phyloP scores from a whole-genome alignment of 1,140 invertebrate species.

The Chymomyza costata region DNA sequence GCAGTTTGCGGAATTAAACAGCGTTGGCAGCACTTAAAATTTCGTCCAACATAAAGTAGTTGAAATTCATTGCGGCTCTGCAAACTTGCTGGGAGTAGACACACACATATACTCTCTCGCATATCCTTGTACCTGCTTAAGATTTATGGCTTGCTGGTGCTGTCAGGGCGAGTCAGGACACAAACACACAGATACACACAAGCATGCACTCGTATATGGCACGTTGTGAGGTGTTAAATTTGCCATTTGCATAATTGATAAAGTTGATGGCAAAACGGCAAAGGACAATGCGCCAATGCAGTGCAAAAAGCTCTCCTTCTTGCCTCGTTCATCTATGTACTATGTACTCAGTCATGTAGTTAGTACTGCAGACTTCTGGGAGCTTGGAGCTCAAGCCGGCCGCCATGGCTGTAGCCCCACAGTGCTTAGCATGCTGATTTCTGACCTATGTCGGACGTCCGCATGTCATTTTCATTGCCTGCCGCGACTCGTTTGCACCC shows the following conservation, averaged over 20 bases:
- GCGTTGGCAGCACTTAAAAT: conserved; percentile 44
- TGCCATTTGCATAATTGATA: conserved; percentile 69
- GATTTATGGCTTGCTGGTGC: conserved; percentile 46
- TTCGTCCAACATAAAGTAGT: conserved; percentile 49
- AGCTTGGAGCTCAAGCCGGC: too few relatives aligned
- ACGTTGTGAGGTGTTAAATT: conserved; percentile 61
- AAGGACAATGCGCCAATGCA: neutral
- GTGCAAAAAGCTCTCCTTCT: too few relatives aligned
- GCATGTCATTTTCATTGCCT: conserved; percentile 57
- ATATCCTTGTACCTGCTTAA: conserved; percentile 8
- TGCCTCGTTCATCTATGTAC: too few relatives aligned
- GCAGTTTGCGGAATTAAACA: conserved; percentile 51
- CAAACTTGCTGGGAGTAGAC: conserved; percentile 27
- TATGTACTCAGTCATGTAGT: too few relatives aligned
- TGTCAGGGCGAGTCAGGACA: conserved; percentile 2
- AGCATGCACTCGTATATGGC: conserved; percentile 48
- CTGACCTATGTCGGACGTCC: conserved; percentile 66
- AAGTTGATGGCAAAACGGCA: conserved; percentile 44
- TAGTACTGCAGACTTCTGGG: too few relatives aligned
- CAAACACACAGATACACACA: too few relatives aligned
- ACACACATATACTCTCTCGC: too few relatives aligned
- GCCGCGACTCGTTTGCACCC: conserved; percentile 1
- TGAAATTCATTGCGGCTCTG: conserved; percentile 55
- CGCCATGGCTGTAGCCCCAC: too few relatives aligned
- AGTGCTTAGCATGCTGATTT: conserved; percentile 66